A percentile compares a stretch with the other conserved stretches of the same genome.
Evolutionary conservation across 2,797 vertebrate genomes (phyloP).

Genomic region (Buceros bicornis): DNA sequence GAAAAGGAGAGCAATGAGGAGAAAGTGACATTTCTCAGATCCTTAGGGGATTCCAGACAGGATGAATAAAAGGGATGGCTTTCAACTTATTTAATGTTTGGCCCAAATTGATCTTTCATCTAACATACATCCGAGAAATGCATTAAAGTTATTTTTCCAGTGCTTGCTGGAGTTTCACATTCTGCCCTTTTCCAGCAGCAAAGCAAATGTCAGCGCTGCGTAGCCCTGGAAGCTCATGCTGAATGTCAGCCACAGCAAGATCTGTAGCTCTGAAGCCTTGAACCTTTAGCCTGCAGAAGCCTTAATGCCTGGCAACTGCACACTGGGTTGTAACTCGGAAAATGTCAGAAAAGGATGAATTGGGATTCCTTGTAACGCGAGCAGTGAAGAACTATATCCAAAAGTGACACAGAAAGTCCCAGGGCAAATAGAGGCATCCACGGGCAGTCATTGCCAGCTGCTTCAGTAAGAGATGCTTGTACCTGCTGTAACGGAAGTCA

Average conservation of each 20-base stretch:
- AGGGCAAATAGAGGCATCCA: not conserved
- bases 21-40: not conserved
- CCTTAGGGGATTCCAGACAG: not conserved
- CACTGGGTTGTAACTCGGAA: not conserved
- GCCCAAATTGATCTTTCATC: not conserved
- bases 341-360: constrained; percentile 3
- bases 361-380: not conserved
- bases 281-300: not conserved
- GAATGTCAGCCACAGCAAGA: constrained; percentile 20
- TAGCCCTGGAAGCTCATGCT: not conserved
- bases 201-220: constrained; percentile 54
- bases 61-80: not conserved
- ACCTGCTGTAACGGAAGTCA: not conserved
- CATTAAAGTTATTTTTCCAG: not conserved
- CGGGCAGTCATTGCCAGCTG: not conserved
- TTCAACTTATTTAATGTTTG: not conserved
- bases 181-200: constrained; percentile 11
- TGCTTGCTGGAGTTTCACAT: not conserved
- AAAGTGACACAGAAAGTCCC: not conserved
- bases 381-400: not conserved
- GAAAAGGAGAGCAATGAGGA: not conserved
- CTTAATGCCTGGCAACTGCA: constrained; percentile 3
- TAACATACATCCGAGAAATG: not conserved
- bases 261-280: not conserved
- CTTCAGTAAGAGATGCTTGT: not conserved